phyloP scores from a whole-genome alignment of 2,797 vertebrate genomes.

The Sebastes hopkinsi region DNA sequence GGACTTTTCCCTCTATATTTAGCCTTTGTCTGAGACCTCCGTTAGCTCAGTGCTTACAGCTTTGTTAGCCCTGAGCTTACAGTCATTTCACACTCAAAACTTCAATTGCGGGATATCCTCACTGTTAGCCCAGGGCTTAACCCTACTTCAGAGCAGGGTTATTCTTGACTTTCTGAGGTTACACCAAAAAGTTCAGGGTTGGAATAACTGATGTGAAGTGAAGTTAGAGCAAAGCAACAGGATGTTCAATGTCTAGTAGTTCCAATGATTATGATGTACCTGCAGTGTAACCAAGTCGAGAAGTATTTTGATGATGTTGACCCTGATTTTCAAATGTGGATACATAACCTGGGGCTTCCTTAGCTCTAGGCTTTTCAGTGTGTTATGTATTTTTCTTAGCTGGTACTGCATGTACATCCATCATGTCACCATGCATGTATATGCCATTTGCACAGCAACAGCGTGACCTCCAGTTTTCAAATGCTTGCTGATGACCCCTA shows the following conservation, averaged over 20 bases:
- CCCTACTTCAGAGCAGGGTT: neutral
- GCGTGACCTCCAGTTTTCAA: neutral
- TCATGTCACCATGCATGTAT: neutral
- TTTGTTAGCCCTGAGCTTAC: conserved; percentile 33
- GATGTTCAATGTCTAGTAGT: neutral
- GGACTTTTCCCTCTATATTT: conserved; percentile 33
- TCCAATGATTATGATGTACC: conserved; percentile 5
- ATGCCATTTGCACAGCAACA: neutral
- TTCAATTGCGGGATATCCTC: conserved; percentile 39
- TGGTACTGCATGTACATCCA: neutral
- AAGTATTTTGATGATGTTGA: neutral
- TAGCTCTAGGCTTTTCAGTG: neutral
- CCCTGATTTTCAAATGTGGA: neutral
- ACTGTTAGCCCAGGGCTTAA: conserved; percentile 22
- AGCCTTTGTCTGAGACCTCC: neutral
- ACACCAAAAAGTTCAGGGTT: neutral
- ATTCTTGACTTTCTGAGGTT: neutral
- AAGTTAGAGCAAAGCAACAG: conserved; percentile 5
- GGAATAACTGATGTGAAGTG: conserved; percentile 5
- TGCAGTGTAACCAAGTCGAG: neutral
- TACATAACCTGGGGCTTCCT: neutral
- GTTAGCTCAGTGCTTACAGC: conserved; percentile 13
- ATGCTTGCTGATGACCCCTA: neutral
- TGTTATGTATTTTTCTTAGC: neutral
- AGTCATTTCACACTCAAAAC: conserved; percentile 29